Percentiles rank a stretch among this genome's conserved stretches.
phyloP scores from a whole-genome alignment of 2,113 vertebrate species.

The Zapornia atra region DNA sequence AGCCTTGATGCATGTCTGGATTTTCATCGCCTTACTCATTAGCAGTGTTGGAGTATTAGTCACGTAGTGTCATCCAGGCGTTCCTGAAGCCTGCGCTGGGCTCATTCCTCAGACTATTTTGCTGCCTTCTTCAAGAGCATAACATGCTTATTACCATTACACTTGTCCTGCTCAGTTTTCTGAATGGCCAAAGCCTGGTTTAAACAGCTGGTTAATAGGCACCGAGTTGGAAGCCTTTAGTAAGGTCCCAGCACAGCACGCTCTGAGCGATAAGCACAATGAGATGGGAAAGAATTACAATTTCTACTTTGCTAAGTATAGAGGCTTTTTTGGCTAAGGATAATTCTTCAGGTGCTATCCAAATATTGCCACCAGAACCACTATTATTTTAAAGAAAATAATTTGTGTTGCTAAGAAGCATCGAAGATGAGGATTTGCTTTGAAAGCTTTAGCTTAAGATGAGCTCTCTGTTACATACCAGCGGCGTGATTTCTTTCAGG shows the following conservation, averaged over 20 bases:
- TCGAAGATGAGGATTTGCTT: not conserved
- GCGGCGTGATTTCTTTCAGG: not conserved
- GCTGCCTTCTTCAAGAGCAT: not conserved
- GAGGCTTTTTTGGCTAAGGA: not conserved
- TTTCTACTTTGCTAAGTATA: not conserved
- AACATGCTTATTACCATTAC: not conserved
- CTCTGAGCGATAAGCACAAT: not conserved
- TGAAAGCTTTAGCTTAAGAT: not conserved
- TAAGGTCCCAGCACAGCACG: not conserved
- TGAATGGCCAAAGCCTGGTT: not conserved
- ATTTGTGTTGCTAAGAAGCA: slow-evolving; percentile 12
- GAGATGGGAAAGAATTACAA: not conserved
- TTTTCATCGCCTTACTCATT: slow-evolving; percentile 33
- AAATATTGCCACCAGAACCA: not conserved
- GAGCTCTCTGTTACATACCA: not conserved
- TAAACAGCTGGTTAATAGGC: slow-evolving; percentile 6
- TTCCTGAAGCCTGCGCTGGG: slow-evolving; percentile 2
- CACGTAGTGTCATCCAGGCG: not conserved
- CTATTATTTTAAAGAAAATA: not conserved
- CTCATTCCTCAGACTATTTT: slow-evolving; percentile 11
- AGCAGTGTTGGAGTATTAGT: slow-evolving; percentile 18
- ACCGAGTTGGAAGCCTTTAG: not conserved
- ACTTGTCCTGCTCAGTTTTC: not conserved
- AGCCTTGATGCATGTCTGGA: not conserved
- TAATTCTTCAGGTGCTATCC: not conserved